Conservation (phyloP, 2,797 vertebrate genomes). For the Triplophysa bombifrons region DNA sequence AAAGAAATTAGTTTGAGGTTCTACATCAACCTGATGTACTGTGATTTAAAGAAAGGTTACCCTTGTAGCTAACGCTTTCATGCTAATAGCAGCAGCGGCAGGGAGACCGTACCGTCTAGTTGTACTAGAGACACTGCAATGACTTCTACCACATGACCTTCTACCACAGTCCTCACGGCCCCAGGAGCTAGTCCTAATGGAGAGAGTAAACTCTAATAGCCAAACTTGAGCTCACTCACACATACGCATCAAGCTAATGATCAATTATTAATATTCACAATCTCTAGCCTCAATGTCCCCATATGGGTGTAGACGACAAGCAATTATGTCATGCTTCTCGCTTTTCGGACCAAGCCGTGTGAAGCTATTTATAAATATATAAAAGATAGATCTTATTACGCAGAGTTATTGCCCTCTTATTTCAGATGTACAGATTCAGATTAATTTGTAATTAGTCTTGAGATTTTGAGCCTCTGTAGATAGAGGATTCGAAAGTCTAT, state of each 20-base stretch:
- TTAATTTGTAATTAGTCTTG: constrained; percentile 88
- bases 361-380: constrained; percentile 80
- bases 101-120: neutral
- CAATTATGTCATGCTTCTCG: constrained; percentile 78
- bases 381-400: constrained; percentile 78
- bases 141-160: constrained; percentile 67
- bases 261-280: constrained; percentile 83
- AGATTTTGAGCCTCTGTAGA: constrained; percentile 84
- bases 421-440: constrained; percentile 84
- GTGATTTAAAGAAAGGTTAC: constrained; percentile 43
- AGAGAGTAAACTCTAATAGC: constrained; percentile 68
- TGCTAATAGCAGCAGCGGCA: constrained; percentile 12
- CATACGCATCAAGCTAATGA: constrained; percentile 75
- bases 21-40: constrained; percentile 13
- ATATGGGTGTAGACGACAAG: constrained; percentile 75
- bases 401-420: constrained; percentile 78
- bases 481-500: constrained; percentile 81
- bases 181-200: constrained; percentile 64
- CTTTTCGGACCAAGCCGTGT: constrained; percentile 64
- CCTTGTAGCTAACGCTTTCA: constrained; percentile 29
- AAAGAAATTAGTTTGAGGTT: neutral
- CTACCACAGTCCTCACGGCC: constrained; percentile 55
- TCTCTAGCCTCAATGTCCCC: constrained; percentile 77
- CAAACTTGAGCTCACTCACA: constrained; percentile 67
- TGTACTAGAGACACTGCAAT: constrained; percentile 2